phyloP scores from a whole-genome alignment of 1,140 invertebrate species.

The Halictus rubicundus region DNA sequence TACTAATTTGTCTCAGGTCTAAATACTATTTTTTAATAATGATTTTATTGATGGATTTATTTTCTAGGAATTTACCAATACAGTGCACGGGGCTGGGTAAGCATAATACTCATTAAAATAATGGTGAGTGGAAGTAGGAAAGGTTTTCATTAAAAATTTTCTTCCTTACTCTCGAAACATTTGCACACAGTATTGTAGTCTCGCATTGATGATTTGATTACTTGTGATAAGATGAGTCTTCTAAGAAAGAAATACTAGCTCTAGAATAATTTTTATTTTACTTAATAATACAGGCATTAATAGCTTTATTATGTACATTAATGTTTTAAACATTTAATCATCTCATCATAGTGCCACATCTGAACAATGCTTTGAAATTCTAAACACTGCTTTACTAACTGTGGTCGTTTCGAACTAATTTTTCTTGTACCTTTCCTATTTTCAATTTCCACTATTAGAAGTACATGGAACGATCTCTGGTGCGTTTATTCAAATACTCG shows the following conservation, averaged over 20 bases:
- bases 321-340: slow-evolving; percentile 19
- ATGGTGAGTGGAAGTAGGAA: slow-evolving; percentile 69
- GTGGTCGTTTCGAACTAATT: slow-evolving; percentile 54
- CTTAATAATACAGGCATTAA: background rate
- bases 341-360: slow-evolving; percentile 24
- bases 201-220: slow-evolving; percentile 4
- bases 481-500: slow-evolving; percentile 18
- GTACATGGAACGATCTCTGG: background rate
- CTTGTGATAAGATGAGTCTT: background rate
- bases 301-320: background rate
- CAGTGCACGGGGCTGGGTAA: slow-evolving; percentile 72
- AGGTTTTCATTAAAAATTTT: slow-evolving; percentile 50
- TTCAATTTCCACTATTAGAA: slow-evolving; percentile 59
- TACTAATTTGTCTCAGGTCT: background rate
- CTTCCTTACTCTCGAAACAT: slow-evolving; percentile 20
- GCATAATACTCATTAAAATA: slow-evolving; percentile 59
- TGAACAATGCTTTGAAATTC: slow-evolving; percentile 31
- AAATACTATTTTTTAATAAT: background rate
- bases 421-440: slow-evolving; percentile 68
- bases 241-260: background rate
- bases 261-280: background rate
- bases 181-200: slow-evolving; percentile 1
- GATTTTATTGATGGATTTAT: slow-evolving; percentile 27
- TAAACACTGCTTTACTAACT: slow-evolving; percentile 54
- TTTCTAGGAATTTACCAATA: slow-evolving; percentile 70